Conservation (phyloP, 35 echinoderm and acorn worm genomes). For the Anneissia japonica region DNA sequence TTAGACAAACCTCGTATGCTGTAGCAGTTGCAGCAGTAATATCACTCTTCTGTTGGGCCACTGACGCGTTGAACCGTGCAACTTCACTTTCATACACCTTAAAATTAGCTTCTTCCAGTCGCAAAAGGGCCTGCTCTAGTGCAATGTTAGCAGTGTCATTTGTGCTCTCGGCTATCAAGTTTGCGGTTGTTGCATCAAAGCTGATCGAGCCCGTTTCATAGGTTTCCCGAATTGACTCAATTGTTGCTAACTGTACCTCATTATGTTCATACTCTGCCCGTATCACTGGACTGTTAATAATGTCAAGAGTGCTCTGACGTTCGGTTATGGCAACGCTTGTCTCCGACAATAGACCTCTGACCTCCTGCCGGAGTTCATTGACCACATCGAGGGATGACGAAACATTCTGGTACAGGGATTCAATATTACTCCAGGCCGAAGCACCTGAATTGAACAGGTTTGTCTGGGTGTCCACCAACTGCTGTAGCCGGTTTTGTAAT, state of each 20-base stretch:
- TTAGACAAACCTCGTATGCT: neutral
- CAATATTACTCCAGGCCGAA: neutral
- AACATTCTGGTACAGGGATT: neutral
- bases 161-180: neutral
- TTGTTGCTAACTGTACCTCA: neutral
- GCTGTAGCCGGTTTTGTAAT: constrained; percentile 16
- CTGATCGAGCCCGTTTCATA: neutral
- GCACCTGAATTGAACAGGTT: constrained; percentile 2
- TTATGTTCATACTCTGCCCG: neutral
- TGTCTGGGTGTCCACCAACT: neutral
- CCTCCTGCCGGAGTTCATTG: neutral
- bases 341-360: neutral
- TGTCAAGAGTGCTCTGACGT: neutral
- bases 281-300: neutral
- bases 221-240: neutral
- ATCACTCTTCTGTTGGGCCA: neutral
- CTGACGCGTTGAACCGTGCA: neutral
- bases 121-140: neutral
- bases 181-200: neutral
- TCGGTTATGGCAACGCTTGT: neutral
- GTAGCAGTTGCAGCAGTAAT: neutral
- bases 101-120: neutral
- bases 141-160: neutral
- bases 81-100: constrained; percentile 15
- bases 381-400: neutral